Evolutionary conservation across 1,140 invertebrate species (phyloP), one percentile per base, ranked within the genome.

Genomic region (Leptinotarsa defecta): DNA sequence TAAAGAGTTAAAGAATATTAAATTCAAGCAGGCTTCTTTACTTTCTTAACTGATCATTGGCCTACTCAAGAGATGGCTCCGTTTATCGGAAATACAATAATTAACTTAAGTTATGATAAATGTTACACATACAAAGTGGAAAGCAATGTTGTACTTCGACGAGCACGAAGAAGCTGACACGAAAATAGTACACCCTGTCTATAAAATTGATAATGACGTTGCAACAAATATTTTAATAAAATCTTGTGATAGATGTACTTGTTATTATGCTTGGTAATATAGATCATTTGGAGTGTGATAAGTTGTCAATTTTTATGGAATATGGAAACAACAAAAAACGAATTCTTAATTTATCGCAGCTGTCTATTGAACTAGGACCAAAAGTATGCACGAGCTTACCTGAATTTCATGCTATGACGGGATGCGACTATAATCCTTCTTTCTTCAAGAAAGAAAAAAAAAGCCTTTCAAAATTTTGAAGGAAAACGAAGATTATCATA

Each of bases 381-480:
- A 68, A 61, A 57, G 13, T 85, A 19, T 83, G 79, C 76, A 27
- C 52, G 76, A 77, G 73, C 48, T 80, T 86, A 67, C 81, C 81
- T 74, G 82, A 78, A 69, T 83, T 84, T 52, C 84, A 86, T 78
- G 83, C 84, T 4, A 73, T 86, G 0, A 86, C 83, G n/a, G 83
- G 84, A 48, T 86, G 85, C 77, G 85, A 85, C 74, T 86, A 79
- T 68, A 85, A 85, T 75, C 84, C 82, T 67, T 74, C 81, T 13
- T 84, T 82, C 71, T 79, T 77, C 20, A 78, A 73, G n/a, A 83
- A 79, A 80, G 81, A 6, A 82, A 82, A 76, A 15, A 49, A 73
- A 79, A 70, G 68, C 80, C 68, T 15, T 69, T n/a, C 13, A 52
- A 52, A 20, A 22, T 63, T 22, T 62, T 48, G 24, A 63, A 71